Conservation (phyloP, 2,113 vertebrate species). For the Sapayoa aenigma region DNA sequence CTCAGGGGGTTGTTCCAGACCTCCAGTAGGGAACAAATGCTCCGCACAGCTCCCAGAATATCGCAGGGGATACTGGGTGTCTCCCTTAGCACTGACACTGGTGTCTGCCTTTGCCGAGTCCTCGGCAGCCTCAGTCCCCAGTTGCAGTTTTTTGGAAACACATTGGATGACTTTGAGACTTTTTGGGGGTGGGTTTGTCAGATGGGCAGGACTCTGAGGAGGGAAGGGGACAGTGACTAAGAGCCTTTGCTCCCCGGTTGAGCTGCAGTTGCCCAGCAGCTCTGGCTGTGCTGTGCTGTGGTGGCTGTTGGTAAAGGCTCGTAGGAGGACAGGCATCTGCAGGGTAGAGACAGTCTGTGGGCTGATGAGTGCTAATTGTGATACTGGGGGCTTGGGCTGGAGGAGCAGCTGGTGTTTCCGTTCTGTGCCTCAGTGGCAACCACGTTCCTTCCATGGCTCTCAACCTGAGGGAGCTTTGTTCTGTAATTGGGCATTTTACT, state of each 20-base stretch:
- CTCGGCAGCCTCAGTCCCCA: background rate
- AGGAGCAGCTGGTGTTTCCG: background rate
- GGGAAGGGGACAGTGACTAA: background rate
- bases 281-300: background rate
- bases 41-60: background rate
- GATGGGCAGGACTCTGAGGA: background rate
- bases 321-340: background rate
- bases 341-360: background rate
- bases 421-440: background rate
- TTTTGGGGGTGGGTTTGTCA: background rate
- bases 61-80: fast-evolving
- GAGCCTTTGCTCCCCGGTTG: too few species aligned
- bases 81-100: background rate
- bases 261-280: background rate
- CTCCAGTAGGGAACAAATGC: background rate
- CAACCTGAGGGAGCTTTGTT: background rate
- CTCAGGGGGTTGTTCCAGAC: background rate
- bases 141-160: background rate
- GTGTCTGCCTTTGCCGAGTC: background rate
- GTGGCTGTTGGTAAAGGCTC: too few species aligned
- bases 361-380: background rate
- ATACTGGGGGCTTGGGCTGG: background rate
- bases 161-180: background rate
- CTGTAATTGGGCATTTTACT: background rate
- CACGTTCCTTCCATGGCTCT: background rate